These are phyloP conservation scores for Vanessa atalanta DNA, from an alignment of 1,140 invertebrate species.

Conservation along the genomic window DNA sequence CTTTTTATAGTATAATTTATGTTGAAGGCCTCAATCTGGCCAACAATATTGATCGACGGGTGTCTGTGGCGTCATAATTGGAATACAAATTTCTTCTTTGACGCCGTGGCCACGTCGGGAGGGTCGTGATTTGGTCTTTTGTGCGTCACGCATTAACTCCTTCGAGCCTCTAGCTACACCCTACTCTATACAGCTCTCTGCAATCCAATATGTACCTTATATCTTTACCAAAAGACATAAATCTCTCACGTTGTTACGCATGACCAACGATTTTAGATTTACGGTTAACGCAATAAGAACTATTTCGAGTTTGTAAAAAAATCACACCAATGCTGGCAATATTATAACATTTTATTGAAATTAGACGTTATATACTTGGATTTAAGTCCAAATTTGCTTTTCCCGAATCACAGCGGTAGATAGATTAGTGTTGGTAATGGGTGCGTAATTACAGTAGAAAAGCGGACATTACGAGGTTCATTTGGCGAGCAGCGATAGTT, in stretches of 20 bases:
- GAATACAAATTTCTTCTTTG: conserved; percentile 79
- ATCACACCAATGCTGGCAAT: conserved; percentile 26
- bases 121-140: conserved; percentile 78
- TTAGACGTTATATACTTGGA: conserved; percentile 38
- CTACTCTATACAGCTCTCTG: conserved; percentile 38
- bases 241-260: conserved; percentile 38
- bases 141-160: conserved; percentile 78
- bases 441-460: conserved; percentile 78
- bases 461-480: conserved; percentile 77
- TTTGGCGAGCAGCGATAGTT: conserved; percentile 59
- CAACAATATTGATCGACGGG: conserved; percentile 62
- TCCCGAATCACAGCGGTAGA: conserved; percentile 38
- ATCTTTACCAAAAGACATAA: conserved; percentile 34
- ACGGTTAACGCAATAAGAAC: conserved; percentile 66
- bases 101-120: conserved; percentile 62
- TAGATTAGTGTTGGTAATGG: conserved; percentile 76
- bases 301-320: conserved; percentile 61
- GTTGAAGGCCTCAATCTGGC: conserved; percentile 42
- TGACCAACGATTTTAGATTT: conserved; percentile 65
- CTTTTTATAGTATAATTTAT: neutral
- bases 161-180: conserved; percentile 66
- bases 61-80: conserved; percentile 76
- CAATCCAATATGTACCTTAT: conserved; percentile 51
- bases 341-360: conserved; percentile 35
- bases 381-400: conserved; percentile 47